Percentiles rank a stretch among this genome's conserved stretches.
phyloP scores from a whole-genome alignment of 2,113 vertebrate species.

The Oncorhynchus mykiss region DNA sequence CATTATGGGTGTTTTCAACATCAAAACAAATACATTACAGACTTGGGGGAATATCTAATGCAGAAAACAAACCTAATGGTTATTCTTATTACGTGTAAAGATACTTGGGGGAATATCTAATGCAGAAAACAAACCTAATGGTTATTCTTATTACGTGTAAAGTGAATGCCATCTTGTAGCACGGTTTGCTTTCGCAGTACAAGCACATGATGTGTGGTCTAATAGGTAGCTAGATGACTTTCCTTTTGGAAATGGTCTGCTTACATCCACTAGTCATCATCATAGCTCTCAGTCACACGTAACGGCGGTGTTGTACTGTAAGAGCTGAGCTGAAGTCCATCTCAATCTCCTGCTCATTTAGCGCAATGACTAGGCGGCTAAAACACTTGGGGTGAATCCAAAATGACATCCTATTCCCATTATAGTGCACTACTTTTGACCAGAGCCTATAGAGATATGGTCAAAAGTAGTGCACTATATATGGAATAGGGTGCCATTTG shows the following conservation, averaged over 20 bases:
- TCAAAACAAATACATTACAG: neutral
- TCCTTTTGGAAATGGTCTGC: neutral
- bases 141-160: neutral
- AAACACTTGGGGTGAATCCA: slow-evolving; percentile 20
- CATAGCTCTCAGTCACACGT: slow-evolving; percentile 22
- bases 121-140: neutral
- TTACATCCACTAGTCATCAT: slow-evolving; percentile 9
- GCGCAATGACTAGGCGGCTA: slow-evolving; percentile 54
- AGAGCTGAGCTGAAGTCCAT: slow-evolving; percentile 33
- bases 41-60: neutral
- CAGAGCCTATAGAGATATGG: too few relatives aligned
- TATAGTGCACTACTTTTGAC: too few relatives aligned
- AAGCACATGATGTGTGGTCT: neutral
- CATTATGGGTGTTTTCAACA: neutral
- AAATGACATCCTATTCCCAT: too few relatives aligned
- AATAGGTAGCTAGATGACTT: neutral
- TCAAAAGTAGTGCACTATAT: too few relatives aligned
- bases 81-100: neutral
- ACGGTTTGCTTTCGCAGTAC: neutral
- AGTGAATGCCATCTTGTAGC: neutral
- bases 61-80: neutral
- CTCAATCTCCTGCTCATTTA: slow-evolving; percentile 40
- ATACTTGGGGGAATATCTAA: too few relatives aligned
- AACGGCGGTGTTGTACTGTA: slow-evolving; percentile 10
- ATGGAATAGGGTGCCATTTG: too few relatives aligned